A percentile compares a stretch with the other conserved stretches of the same genome.
phyloP scores from a whole-genome alignment of 2,888 invertebrate species.

The Nemotelus nigrinus region DNA sequence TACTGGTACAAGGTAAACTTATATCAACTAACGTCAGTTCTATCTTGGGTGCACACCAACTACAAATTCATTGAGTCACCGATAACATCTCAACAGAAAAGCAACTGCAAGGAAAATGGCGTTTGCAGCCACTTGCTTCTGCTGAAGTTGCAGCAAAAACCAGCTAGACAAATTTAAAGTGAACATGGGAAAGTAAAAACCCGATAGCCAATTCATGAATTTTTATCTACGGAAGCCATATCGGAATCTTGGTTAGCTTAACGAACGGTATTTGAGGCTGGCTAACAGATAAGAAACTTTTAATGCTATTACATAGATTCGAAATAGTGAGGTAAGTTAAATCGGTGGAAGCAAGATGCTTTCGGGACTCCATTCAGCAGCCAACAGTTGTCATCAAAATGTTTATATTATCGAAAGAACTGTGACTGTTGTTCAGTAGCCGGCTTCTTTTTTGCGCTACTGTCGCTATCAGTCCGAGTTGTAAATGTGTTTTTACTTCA shows the following conservation, averaged over 20 bases:
- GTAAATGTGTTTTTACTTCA: not conserved
- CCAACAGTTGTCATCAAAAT: conserved; percentile 39
- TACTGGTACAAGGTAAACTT: conserved; percentile 18
- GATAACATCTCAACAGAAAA: too few species aligned
- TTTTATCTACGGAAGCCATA: conserved; percentile 37
- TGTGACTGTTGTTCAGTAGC: not conserved
- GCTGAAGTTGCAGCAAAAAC: too few species aligned
- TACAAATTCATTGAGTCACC: too few species aligned
- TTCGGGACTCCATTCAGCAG: not conserved
- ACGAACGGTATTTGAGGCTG: not conserved
- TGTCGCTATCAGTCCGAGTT: not conserved
- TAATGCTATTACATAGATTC: conserved; percentile 12
- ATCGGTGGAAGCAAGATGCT: not conserved
- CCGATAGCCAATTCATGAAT: conserved; percentile 41
- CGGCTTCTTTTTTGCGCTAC: not conserved
- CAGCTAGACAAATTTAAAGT: too few species aligned
- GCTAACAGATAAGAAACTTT: conserved; percentile 18
- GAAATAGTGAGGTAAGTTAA: not conserved
- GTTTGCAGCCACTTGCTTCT: too few species aligned
- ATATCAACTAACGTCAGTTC: conserved; percentile 9
- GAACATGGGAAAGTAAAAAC: not conserved
- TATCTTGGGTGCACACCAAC: not conserved
- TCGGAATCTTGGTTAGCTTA: not conserved
- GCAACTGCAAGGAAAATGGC: too few species aligned
- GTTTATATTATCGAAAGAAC: conserved; percentile 34